phyloP scores from a whole-genome alignment of 2,797 vertebrate genomes.

The Morus bassanus region DNA sequence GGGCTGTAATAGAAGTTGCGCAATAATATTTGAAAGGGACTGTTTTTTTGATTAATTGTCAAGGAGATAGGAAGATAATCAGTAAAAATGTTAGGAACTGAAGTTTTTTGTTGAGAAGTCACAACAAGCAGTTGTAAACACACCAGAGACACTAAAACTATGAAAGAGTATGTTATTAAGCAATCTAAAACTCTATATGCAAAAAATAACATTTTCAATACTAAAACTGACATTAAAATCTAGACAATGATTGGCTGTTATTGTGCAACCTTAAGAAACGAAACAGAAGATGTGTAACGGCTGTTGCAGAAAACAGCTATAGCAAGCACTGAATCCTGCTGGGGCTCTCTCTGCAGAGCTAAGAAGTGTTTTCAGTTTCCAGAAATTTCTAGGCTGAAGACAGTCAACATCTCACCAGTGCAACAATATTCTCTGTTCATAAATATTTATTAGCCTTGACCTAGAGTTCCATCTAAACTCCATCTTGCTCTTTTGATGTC shows the following conservation, averaged over 20 bases:
- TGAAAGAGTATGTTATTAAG: neutral
- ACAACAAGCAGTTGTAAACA: neutral
- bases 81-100: neutral
- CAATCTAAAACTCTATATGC: neutral
- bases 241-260: neutral
- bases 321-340: neutral
- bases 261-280: neutral
- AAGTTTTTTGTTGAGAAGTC: neutral
- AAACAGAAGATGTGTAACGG: neutral
- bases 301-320: neutral
- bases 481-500: neutral
- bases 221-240: neutral
- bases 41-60: neutral
- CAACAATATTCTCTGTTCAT: neutral
- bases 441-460: neutral
- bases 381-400: neutral
- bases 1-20: neutral
- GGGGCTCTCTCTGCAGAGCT: neutral
- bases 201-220: neutral
- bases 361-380: neutral
- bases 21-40: neutral
- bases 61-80: neutral
- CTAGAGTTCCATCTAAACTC: neutral
- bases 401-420: neutral
- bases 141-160: neutral